Percentiles rank a stretch among this genome's conserved stretches.
These are phyloP conservation scores for Fulica atra DNA, from an alignment of 2,113 vertebrate genomes.

Conservation along the genomic window DNA sequence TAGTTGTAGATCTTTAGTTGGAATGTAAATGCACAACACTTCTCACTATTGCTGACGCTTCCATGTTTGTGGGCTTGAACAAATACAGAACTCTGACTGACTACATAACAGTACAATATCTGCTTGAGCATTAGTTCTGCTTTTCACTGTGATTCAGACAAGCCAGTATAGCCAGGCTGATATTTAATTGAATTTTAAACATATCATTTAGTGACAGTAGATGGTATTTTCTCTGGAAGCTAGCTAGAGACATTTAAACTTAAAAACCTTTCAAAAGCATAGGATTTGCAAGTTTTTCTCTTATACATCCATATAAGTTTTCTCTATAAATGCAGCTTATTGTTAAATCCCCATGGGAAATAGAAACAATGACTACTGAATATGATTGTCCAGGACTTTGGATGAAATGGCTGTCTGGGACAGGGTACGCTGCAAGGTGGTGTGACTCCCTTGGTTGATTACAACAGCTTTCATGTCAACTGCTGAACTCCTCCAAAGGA, in stretches of 20 bases:
- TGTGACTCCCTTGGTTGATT: not conserved
- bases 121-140: not conserved
- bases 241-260: not conserved
- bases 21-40: not conserved
- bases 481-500: not conserved
- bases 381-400: not conserved
- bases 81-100: not conserved
- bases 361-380: not conserved
- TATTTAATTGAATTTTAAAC: not conserved
- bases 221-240: not conserved
- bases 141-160: not conserved
- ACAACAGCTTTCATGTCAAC: not conserved
- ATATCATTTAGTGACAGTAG: not conserved
- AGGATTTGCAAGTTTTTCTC: not conserved
- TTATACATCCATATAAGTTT: not conserved
- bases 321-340: not conserved
- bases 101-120: not conserved
- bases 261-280: not conserved
- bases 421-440: not conserved
- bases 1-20: not conserved
- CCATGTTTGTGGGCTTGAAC: not conserved
- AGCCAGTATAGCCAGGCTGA: not conserved
- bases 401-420: not conserved
- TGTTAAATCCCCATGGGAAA: not conserved
- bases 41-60: not conserved